Evolutionary conservation across 2,888 invertebrate genomes (phyloP), one percentile per base, ranked within the genome.

Genomic region (Lithophane ornitopus): DNA sequence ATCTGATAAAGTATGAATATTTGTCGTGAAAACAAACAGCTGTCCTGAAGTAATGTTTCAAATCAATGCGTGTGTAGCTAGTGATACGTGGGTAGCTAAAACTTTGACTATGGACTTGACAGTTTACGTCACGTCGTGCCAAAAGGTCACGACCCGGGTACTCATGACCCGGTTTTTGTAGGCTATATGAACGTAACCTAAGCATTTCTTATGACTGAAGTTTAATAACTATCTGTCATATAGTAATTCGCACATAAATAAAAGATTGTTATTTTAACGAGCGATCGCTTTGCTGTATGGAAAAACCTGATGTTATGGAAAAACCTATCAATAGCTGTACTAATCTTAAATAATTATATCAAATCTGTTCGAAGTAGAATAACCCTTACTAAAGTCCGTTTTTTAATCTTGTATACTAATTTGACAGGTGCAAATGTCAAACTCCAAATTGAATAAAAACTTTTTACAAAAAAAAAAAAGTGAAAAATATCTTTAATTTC

Each of bases 1-100:
- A 85, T 85, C 80, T 70, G 78, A 77, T 84, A 84, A 68, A 58
- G 49, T 81, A 70, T 73, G 61, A 65, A 77, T 68, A 76, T 69
- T 39, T 67, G 59, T 39, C 62, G 59, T 67, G 65, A 74, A 63
- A 73, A 68, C 26, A 46, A 61, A 62, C 54, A 58, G 39, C 52
- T 73, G 49, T 19, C 39, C 26, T 46, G n/a, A 54, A 67, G 6
- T 56, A 49, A 74, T 66, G 46, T 56, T 52, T 65, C 7, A 61
- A 80, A 85, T 78, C 77, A 76, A 80, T 80, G 70, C 28, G 28
- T 46, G 54, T 44, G 26, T 63, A 39, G n/a, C n/a, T n/a, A 9
- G 34, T 34, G 34, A 34, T 61, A 56, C 34, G 69, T 78, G 70
- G 54, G 26, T 54, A 70, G n/a, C 6, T 44, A n/a, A 34, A 41